A percentile compares a stretch with the other conserved stretches of the same genome.
These are phyloP conservation scores for Orchesellides sinensis DNA, from an alignment of 2,888 invertebrate genomes.

Conservation along the genomic window DNA sequence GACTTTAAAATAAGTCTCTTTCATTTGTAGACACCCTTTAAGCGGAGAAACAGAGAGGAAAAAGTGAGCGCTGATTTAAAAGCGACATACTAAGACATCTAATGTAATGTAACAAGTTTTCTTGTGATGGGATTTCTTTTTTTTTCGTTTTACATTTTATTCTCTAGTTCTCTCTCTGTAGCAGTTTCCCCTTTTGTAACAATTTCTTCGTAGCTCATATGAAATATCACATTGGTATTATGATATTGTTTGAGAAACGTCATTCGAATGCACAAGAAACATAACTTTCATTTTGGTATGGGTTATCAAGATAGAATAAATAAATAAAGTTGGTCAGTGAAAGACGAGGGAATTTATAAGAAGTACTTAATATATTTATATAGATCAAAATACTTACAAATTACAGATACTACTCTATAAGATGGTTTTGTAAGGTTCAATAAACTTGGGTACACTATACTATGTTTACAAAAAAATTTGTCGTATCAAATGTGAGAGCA, in stretches of 20 bases:
- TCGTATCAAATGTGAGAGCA: no score
- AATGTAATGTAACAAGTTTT: conserved; percentile 64
- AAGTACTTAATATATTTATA: conserved; percentile 7
- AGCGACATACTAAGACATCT: conserved; percentile 49
- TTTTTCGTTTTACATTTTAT: conserved; percentile 26
- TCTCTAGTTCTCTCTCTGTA: not conserved
- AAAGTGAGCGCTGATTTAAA: conserved; percentile 50
- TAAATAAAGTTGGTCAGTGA: conserved; percentile 32
- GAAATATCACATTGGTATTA: conserved; percentile 45
- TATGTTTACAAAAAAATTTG: no score
- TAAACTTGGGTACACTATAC: no score
- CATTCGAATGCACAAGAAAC: not conserved
- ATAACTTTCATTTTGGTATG: conserved; percentile 25
- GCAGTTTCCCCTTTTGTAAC: not conserved
- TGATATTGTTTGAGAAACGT: conserved; percentile 20
- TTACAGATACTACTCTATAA: no score
- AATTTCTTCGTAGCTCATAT: conserved; percentile 15
- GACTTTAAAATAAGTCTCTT: no score
- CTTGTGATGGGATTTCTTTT: conserved; percentile 60
- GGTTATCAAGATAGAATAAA: conserved; percentile 32
- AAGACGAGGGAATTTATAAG: not conserved
- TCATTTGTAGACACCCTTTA: no score
- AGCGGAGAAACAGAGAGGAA: conserved; percentile 14
- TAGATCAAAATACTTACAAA: conserved; percentile 22
- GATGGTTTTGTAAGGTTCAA: conserved; percentile 3